Percentiles rank a stretch among this genome's conserved stretches.
Conservation (phyloP, 92 coral and sea anemone species). For the Virgularia gustaviana region DNA sequence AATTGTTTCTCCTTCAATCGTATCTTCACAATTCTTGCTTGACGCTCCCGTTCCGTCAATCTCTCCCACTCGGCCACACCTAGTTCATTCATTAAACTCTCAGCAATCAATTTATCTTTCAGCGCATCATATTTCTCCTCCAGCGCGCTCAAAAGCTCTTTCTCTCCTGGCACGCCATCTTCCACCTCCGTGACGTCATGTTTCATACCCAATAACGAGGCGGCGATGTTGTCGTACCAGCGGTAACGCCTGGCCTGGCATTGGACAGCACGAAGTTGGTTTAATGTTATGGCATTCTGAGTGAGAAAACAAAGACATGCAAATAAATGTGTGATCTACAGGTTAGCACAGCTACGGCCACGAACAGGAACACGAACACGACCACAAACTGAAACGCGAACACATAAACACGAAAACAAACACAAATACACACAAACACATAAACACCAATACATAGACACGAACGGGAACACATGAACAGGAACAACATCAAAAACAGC, state of each 20-base stretch:
- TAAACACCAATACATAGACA: neutral
- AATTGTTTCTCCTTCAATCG: constrained; percentile 82
- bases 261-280: constrained; percentile 87
- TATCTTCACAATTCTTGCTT: constrained; percentile 71
- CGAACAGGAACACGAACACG: neutral
- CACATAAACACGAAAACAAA: neutral
- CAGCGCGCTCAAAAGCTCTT: constrained; percentile 89
- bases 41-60: constrained; percentile 82
- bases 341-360: neutral
- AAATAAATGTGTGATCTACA: too few relatives aligned
- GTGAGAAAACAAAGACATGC: neutral
- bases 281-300: constrained; percentile 67
- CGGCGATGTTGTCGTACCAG: constrained; percentile 97
- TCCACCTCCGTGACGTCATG: constrained; percentile 44
- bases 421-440: neutral
- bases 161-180: constrained; percentile 67
- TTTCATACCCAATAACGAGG: constrained; percentile 77
- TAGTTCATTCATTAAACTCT: constrained; percentile 87
- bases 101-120: constrained; percentile 85
- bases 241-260: constrained; percentile 75
- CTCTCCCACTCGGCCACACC: constrained; percentile 96
- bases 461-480: neutral
- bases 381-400: neutral
- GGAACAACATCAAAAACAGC: neutral
- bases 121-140: constrained; percentile 95